Evolutionary conservation across 2,888 invertebrate genomes (phyloP), one percentile per base, ranked within the genome.

Genomic region (Chymomyza fuscimana): DNA sequence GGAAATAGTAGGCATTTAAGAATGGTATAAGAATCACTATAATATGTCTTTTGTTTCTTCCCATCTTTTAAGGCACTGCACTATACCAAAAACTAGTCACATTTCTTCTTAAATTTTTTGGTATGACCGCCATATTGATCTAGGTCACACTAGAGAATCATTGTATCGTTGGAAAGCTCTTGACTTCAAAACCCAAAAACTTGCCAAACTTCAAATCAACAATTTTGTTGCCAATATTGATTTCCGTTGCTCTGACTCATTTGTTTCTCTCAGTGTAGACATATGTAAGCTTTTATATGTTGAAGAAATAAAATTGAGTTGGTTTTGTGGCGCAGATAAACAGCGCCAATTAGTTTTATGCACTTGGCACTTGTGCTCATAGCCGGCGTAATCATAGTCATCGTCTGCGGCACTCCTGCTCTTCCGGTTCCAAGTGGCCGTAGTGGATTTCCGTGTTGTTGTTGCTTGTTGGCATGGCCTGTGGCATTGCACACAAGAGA

Each of bases 321-420:
- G 40, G 40, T 46, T 46, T 46, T 46, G 40, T 46, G 40, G 40
- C 40, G 40, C 54, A 16, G 60, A 67, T 63, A 66, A 59, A 67
- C 65, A 60, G 65, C 50, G 51, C 50, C 54, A 63, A 72, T 52
- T 54, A 66, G 52, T 64, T 64, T 64, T 64, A 64, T 64, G 19
- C 54, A 64, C 64, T 64, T 32, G 50, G 15, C 46, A 40, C 46
- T 40, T 61, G 7, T 16, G 5, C 25, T 16, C 19, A 46, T 22
- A 25, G 12, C 36, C 10, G 15, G 62, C 22, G 22, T 61, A 46
- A 40, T 61, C 36, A 9, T 46, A 40, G 62, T 62, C 40, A 12
- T 10, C 40, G 36, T 62, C 46, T 32, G 19, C 19, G 61, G 61
- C 61, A n/a, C 40, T 22, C 22, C n/a, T 40, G 61, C 61, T 61